Evolutionary conservation across 2,797 vertebrate genomes (phyloP), one percentile per base, ranked within the genome.

Genomic region (Enoplosus armatus): DNA sequence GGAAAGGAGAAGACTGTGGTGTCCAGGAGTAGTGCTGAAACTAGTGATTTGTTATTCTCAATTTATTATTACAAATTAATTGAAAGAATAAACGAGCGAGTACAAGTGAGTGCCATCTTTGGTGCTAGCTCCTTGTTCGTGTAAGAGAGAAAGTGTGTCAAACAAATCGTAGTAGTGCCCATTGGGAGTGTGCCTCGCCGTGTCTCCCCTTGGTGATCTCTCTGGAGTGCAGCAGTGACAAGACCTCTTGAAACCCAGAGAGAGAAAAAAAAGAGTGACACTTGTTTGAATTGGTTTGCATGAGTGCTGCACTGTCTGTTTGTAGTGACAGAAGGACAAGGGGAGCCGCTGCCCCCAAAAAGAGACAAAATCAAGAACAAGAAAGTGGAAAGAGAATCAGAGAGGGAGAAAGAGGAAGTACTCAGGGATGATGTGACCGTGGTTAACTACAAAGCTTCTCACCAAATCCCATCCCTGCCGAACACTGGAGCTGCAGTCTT

Each of bases 231-330:
- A 64, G 56, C 69, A 31, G 51, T 53, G 54, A 83, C 70, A 33
- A 75, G 55, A 37, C 22, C 31, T 77, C 43, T 83, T 53, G 43
- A 78, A 82, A 68, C 61, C 63, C 39, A 54, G 66, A 80, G 37
- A 66, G 10, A 12, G 70, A 6, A 29, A 20, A 51, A 33, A 50
- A 54, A 56, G 4, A 43, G 54, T 35, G n/a, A 58, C 47, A 66
- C 79, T 87, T 68, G 58, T 78, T 87, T 83, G 65, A 84, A 82
- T 84, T 50, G 50, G 62, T 72, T 74, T 84, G 74, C 58, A 64
- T 55, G 71, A 83, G 47, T 61, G 66, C 53, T 4, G 54, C 71
- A 5, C 33, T 29, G 55, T 20, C 31, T 16, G 55, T 66, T 84
- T 59, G 63, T 62, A 33, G 61, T 8, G 45, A 63, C 5, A 31